These are phyloP conservation scores for Siniperca undulata DNA, from an alignment of 2,797 vertebrate genomes.

Conservation along the genomic window DNA sequence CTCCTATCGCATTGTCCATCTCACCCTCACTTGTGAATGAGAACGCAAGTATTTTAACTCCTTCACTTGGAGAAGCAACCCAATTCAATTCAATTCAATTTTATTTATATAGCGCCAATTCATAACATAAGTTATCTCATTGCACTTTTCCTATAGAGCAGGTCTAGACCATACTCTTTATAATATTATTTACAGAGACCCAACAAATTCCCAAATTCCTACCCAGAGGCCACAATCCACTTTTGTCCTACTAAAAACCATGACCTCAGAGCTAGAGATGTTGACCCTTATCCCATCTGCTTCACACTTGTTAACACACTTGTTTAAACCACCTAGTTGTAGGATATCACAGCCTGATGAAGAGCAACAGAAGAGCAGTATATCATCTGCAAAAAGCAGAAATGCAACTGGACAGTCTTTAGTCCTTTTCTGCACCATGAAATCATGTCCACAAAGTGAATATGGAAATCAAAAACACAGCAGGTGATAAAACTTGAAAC, in stretches of 20 bases:
- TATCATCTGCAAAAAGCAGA: not conserved
- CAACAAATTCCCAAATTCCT: no score
- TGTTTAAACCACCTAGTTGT: not conserved
- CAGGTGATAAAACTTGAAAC: no score
- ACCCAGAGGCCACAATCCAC: not conserved
- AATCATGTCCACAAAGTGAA: no score
- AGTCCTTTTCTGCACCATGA: not conserved
- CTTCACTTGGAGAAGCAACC: slow-evolving; percentile 17
- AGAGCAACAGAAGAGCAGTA: not conserved
- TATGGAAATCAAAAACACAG: no score
- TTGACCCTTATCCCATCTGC: not conserved
- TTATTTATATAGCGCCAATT: no score
- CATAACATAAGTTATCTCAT: no score
- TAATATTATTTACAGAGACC: no score
- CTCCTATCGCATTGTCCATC: not conserved
- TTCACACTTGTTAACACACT: not conserved
- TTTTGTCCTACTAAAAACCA: not conserved
- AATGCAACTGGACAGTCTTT: not conserved
- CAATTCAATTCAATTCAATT: not conserved
- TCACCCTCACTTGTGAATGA: not conserved
- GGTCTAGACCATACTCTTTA: no score
- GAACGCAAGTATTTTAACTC: not conserved
- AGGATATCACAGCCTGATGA: not conserved
- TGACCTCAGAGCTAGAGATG: not conserved
- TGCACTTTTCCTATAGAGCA: no score